These are phyloP conservation scores for Eidolon helvum DNA, from an alignment of 2,113 vertebrate species.

Conservation along the genomic window DNA sequence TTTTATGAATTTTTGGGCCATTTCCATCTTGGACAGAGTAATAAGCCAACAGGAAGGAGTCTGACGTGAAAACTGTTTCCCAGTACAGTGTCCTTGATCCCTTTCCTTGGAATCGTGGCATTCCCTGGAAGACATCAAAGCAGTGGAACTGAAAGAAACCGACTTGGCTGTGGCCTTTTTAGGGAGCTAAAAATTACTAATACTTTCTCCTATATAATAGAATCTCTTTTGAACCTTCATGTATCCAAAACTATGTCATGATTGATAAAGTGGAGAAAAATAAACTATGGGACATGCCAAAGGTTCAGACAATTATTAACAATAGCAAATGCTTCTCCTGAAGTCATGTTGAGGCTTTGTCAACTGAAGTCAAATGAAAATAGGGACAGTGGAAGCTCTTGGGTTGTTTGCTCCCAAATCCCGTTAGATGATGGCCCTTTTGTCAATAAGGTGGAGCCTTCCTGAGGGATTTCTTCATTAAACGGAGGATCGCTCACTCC, in stretches of 20 bases:
- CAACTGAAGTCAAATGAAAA: not conserved
- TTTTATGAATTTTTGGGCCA: constrained; percentile 68
- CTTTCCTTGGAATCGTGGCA: constrained; percentile 46
- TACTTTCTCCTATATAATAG: not conserved
- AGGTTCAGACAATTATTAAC: not conserved
- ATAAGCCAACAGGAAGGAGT: constrained; percentile 46
- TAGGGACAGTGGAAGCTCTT: not conserved
- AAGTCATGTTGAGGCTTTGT: not conserved
- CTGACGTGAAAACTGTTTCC: constrained; percentile 64
- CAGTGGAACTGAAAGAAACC: constrained; percentile 33
- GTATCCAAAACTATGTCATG: constrained; percentile 3
- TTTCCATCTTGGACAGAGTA: constrained; percentile 60
- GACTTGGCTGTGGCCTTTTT: constrained; percentile 41
- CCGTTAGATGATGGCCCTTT: not conserved
- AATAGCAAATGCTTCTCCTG: not conserved
- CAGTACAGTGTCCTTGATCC: not conserved
- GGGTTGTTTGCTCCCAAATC: not conserved
- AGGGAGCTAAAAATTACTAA: constrained; percentile 50
- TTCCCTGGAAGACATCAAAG: constrained; percentile 56
- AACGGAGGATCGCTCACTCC: not conserved
- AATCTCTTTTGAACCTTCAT: constrained; percentile 24
- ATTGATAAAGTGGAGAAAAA: not conserved
- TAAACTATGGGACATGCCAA: not conserved
- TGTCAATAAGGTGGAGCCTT: not conserved
- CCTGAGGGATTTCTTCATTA: not conserved